Conservation (phyloP, 2,113 vertebrate genomes). For the Eurystomus gularis region DNA sequence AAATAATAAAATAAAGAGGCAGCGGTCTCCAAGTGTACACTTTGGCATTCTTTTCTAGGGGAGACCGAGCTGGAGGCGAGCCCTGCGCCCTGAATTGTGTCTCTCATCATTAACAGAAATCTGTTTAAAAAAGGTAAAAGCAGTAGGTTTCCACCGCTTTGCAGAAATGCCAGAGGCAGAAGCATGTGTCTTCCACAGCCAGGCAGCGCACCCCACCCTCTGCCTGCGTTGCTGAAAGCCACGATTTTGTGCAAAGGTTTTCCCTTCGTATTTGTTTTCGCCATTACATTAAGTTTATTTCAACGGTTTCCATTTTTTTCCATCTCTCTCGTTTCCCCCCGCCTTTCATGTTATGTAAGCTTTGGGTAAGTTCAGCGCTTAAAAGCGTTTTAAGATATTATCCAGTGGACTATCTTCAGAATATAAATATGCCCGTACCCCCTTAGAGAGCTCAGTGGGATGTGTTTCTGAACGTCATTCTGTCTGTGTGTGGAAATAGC, state of each 20-base stretch:
- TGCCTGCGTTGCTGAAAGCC: not conserved
- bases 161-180: not conserved
- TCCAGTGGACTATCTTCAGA: not conserved
- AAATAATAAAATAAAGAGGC: not conserved
- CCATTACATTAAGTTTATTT: conserved; percentile 22
- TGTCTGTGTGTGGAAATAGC: not conserved
- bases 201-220: not conserved
- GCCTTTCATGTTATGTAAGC: not conserved
- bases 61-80: not conserved
- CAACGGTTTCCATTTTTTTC: not conserved
- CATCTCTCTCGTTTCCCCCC: not conserved
- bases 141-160: not conserved
- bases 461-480: conserved; percentile 5
- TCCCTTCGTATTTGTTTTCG: conserved; percentile 62
- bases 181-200: not conserved
- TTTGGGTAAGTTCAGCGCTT: not conserved
- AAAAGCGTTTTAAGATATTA: not conserved
- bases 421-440: not conserved
- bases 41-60: not conserved
- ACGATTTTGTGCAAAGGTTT: conserved; percentile 47
- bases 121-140: not conserved
- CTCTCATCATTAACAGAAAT: not conserved
- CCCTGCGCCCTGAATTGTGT: not conserved
- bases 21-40: not conserved
- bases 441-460: not conserved